Evolutionary conservation across 2,113 vertebrate species (phyloP), one percentile per base, ranked within the genome.

Genomic region (Stigmatopora nigra): DNA sequence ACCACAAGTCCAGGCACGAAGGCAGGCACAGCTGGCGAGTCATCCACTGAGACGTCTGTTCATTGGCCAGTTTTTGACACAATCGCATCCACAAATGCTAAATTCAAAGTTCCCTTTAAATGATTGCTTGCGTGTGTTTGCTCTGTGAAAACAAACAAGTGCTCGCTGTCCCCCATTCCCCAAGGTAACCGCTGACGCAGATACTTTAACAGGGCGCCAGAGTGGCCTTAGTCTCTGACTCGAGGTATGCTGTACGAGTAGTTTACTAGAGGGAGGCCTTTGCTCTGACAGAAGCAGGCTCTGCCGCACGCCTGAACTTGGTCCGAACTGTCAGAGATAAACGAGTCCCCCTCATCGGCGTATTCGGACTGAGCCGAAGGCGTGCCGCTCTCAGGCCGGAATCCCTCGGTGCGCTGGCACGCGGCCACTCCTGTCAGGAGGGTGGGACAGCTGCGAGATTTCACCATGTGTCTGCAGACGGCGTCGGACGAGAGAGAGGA

Each of bases 291-390:
- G 90, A 98, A 99, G 71, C 94, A 98, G 0, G 95, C 95, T 0
- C 95, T 92, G 53, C 95, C 93, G 0, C 97, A 98, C 57, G 94
- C 94, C 89, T 98, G 96, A 49, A 97, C 92, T 87, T 99, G 96
- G 83, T 99, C 94, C 0, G 97, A 99, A 78, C 94, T 97, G 91
- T 98, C 97, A 0, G 94, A 99, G 64, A 99, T 93, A 12, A 98
- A 96, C 9, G 95, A 99, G 80, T 97, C 97, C 0, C 94, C 96
- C 83, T 98, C 96, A 0, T 98, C 96, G 0, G 93, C 93, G 0
- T 93, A 98, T 81, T 97, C 97, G 0, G 94, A 98, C 84, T 94
- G 95, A 38, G 93, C 94, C 0, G 95, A 95, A 67, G 93, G 93
- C 0, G 94, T 94, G 75, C 91, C 89, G 8, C 92, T 92, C 84